These are phyloP conservation scores for Ormyrus nitidulus DNA, from an alignment of 2,888 invertebrate species.

Conservation along the genomic window DNA sequence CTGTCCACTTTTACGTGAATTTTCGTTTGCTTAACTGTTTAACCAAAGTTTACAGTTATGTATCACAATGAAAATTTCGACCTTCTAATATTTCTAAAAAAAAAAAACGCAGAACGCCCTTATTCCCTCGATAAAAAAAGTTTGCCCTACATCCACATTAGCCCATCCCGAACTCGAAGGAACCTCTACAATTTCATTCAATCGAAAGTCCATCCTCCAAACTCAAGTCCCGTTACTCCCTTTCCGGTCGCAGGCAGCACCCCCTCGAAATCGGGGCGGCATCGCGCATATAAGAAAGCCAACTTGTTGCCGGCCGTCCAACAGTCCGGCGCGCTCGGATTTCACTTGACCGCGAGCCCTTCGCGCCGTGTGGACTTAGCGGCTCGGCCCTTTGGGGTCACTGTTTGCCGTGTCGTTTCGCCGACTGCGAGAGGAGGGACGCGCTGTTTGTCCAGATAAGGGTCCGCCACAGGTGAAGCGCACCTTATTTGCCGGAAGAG, in stretches of 20 bases:
- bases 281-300: not conserved
- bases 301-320: constrained; percentile 48
- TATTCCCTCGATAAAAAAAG: too few species aligned
- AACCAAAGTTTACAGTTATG: too few species aligned
- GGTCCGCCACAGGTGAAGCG: constrained; percentile 50
- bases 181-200: too few species aligned
- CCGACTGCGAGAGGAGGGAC: not conserved
- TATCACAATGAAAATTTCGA: too few species aligned
- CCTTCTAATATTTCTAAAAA: too few species aligned
- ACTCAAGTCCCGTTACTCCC: constrained; percentile 38
- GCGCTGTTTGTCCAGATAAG: constrained; percentile 50
- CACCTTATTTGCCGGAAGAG: not conserved
- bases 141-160: too few species aligned
- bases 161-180: too few species aligned
- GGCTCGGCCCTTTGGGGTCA: constrained; percentile 29
- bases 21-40: too few species aligned
- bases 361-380: constrained; percentile 10
- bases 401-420: constrained; percentile 35
- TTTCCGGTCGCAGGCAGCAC: constrained; percentile 33
- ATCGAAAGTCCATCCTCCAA: not conserved
- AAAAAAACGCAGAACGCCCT: too few species aligned
- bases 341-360: constrained; percentile 53
- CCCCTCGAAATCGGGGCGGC: constrained; percentile 1
- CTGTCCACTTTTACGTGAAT: too few species aligned
- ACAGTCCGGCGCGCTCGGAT: constrained; percentile 38